phyloP scores from a whole-genome alignment of 2,113 vertebrate species.

The Promerops cafer region DNA sequence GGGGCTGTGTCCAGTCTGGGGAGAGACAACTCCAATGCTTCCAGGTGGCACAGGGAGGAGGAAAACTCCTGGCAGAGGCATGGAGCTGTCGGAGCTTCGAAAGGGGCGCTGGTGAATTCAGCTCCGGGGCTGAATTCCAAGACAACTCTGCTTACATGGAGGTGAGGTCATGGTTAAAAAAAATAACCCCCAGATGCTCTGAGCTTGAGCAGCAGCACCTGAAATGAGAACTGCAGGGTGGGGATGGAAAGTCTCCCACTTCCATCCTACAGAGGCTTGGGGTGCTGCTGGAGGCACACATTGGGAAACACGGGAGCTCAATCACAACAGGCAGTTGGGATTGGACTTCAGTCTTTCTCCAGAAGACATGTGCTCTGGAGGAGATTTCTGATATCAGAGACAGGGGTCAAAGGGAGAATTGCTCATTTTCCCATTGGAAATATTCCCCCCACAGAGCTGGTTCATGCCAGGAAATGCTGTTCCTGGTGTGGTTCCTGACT shows the following conservation, averaged over 20 bases:
- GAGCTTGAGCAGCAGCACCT: neutral
- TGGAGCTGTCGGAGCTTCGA: neutral
- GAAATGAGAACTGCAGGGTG: neutral
- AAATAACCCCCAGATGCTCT: neutral
- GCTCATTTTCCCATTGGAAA: neutral
- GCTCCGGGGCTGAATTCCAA: neutral
- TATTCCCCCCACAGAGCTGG: neutral
- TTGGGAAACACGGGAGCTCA: rapidly evolving
- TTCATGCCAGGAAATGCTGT: neutral
- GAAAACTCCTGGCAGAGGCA: neutral
- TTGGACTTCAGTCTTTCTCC: neutral
- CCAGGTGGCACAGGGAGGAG: neutral
- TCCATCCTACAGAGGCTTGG: neutral
- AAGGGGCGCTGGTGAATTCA: neutral
- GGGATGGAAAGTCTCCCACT: neutral
- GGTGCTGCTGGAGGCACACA: neutral
- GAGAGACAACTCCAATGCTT: neutral
- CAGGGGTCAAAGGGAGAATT: neutral
- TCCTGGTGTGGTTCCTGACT: neutral
- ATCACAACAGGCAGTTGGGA: rapidly evolving
- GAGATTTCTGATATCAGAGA: neutral
- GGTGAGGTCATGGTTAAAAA: neutral
- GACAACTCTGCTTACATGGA: neutral
- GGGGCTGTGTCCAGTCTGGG: neutral
- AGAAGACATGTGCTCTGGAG: neutral